phyloP scores from a whole-genome alignment of 2,113 vertebrate genomes.

The Microcebus jonahi region DNA sequence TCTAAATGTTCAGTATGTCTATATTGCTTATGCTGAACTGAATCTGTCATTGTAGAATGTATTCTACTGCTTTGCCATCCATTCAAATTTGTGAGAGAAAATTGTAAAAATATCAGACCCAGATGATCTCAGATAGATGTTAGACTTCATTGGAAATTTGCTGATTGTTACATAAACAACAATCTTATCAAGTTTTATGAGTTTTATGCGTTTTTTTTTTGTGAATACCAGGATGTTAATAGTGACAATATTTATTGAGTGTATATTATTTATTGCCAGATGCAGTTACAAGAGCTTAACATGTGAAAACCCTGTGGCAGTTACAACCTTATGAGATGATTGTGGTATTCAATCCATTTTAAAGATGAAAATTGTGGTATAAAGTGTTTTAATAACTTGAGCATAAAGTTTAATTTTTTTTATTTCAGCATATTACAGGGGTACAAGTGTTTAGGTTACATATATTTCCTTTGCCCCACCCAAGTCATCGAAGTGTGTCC shows the following conservation, averaged over 20 bases:
- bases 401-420: too few relatives aligned
- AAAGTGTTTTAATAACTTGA: neutral
- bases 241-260: neutral
- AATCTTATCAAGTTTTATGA: neutral
- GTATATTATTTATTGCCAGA: neutral
- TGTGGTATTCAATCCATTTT: neutral
- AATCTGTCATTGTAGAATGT: neutral
- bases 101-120: neutral
- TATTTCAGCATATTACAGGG: too few relatives aligned
- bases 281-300: neutral
- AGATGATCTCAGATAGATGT: neutral
- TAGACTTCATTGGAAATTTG: neutral
- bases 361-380: neutral
- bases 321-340: neutral
- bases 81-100: neutral
- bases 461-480: too few relatives aligned
- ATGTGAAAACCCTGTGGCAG: neutral
- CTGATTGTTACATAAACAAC: neutral
- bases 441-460: too few relatives aligned
- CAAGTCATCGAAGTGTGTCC: too few relatives aligned
- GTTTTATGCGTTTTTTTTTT: neutral
- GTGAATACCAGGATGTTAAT: neutral
- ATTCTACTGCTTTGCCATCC: neutral
- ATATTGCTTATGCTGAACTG: neutral
- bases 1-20: neutral